A percentile compares a stretch with the other conserved stretches of the same genome.
Conservation (phyloP, 2,113 vertebrate genomes). For the Tragulus kanchil region DNA sequence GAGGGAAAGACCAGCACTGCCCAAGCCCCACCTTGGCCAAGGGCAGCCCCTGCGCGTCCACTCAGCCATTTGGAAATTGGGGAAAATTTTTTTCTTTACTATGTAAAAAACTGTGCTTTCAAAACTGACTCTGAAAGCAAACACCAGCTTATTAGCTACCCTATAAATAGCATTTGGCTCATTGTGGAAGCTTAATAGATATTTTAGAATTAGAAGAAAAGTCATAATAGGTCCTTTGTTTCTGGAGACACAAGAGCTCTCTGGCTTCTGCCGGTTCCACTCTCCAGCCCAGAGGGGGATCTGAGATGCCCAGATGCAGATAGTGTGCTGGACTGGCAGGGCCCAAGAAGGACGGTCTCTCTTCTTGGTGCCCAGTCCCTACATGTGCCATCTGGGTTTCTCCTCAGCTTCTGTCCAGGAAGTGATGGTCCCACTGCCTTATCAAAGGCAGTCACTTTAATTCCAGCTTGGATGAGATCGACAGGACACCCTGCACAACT, state of each 20-base stretch:
- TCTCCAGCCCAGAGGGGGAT: not conserved
- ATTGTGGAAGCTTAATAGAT: conserved; percentile 52
- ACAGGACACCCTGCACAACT: not conserved
- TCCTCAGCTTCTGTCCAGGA: not conserved
- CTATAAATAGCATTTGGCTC: conserved; percentile 67
- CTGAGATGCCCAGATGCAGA: not conserved
- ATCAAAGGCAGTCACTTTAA: not conserved
- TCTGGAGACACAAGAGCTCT: conserved; percentile 54
- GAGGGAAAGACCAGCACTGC: not conserved
- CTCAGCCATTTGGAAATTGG: not conserved
- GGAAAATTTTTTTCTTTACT: conserved; percentile 2
- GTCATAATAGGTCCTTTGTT: conserved; percentile 58
- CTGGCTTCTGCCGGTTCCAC: not conserved
- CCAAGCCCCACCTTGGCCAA: not conserved
- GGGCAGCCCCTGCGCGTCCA: not conserved
- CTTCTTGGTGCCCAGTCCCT: not conserved
- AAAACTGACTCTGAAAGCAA: conserved; percentile 29
- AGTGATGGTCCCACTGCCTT: not conserved
- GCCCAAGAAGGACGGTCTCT: rapidly evolving
- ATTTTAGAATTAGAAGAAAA: conserved; percentile 69
- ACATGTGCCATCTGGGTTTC: too few species aligned
- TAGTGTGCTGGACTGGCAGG: not conserved
- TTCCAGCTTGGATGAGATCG: not conserved
- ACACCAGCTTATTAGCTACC: conserved; percentile 37
- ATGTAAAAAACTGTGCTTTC: conserved; percentile 53